Evolutionary conservation across 2,113 vertebrate genomes (phyloP), one percentile per base, ranked within the genome.

Genomic region (Amphiprion ocellaris): DNA sequence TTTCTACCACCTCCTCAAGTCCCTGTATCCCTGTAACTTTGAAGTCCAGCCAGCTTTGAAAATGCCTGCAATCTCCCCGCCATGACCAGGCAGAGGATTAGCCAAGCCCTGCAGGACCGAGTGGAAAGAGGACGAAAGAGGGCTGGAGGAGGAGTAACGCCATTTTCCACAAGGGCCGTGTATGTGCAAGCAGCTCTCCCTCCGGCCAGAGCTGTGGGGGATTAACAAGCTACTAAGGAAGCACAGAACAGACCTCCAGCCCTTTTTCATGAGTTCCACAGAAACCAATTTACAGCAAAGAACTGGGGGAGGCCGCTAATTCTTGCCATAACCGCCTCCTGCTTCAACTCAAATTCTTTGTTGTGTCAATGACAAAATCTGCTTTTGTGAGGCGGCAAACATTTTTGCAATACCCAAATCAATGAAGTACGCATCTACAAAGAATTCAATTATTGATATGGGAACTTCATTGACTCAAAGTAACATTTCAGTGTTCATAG

Each of bases 11-110:
- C 85, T 87, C 65, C 82, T 82, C 71, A 63, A 87, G 69, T 87
- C 81, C 67, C 84, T 23, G 69, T 82, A 86, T 87, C 71, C 78
- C 83, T 81, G 80, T 39, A 84, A 89, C 94, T 94, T 94, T 94
- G 92, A 94, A 94, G 92, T 93, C 78, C 77, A 62, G 84, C 90
- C 92, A 93, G 86, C 83, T 92, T 92, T 77, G 78, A 90, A 84
- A 52, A 85, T 83, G 74, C 69, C 89, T 77, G 78, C 89, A 91
- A 90, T 90, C 90, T 92, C 81, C 69, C 79, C 77, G 75, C 88
- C 88, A 80, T 85, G 87, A 85, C 89, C 83, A 78, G 84, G 90
- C 74, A 70, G 78, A 85, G 92, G 93, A 94, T 94, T 94, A 95
- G 73, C 87, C 63, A 75, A 79, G 77, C 85, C 85, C 81, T 68